phyloP scores from a whole-genome alignment of 1,140 invertebrate genomes.

The Trichoplusia ni region DNA sequence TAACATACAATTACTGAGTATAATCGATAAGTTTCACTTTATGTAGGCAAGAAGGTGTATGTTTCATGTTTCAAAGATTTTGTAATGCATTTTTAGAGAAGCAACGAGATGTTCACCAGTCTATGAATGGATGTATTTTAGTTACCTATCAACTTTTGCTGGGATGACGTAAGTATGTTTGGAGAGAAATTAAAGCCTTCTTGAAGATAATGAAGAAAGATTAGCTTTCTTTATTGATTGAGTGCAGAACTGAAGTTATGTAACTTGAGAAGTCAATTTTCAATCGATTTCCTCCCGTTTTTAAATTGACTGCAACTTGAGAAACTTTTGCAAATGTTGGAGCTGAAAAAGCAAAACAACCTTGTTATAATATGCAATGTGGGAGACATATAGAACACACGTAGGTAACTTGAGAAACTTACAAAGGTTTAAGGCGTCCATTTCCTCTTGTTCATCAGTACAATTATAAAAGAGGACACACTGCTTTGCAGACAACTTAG shows the following conservation, averaged over 20 bases:
- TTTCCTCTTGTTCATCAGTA: conserved; percentile 73
- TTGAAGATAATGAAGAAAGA: conserved; percentile 25
- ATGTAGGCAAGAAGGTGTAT: too few species aligned
- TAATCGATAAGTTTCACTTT: too few species aligned
- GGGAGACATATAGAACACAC: too few species aligned
- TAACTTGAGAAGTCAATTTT: conserved; percentile 86
- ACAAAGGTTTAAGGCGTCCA: conserved; percentile 72
- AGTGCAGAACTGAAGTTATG: conserved; percentile 82
- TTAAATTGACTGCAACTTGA: conserved; percentile 85
- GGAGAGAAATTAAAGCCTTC: conserved; percentile 8
- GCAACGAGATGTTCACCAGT: background rate
- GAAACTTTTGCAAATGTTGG: conserved; percentile 85
- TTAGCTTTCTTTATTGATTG: conserved; percentile 57
- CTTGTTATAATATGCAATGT: too few species aligned
- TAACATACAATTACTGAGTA: too few species aligned
- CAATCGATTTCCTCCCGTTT: conserved; percentile 84
- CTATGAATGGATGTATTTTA: conserved; percentile 71
- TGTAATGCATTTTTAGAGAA: conserved; percentile 17
- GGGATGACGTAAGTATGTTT: conserved; percentile 43
- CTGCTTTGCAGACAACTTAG: conserved; percentile 81
- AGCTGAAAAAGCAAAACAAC: conserved; percentile 84
- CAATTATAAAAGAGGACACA: conserved; percentile 84
- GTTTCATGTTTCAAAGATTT: background rate
- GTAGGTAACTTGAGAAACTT: conserved; percentile 39
- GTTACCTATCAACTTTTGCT: conserved; percentile 40